phyloP scores from a whole-genome alignment of 2,797 vertebrate genomes.

The Salmo trutta region DNA sequence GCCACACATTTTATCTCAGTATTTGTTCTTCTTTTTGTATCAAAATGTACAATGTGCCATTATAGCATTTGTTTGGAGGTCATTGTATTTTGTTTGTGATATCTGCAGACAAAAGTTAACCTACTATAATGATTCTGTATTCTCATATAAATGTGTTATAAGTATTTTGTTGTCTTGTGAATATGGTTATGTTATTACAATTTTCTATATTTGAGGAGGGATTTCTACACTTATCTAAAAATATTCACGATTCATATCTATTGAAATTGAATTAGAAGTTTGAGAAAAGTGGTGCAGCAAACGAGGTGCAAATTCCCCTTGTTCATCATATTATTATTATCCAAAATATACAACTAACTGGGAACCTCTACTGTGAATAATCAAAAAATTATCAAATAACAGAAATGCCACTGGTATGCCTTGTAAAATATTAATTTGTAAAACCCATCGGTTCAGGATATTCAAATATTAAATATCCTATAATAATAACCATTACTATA shows the following conservation, averaged over 20 bases:
- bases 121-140: not conserved
- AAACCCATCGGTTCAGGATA: too few relatives aligned
- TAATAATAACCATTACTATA: conserved; percentile 8
- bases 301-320: not conserved
- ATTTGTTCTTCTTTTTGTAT: not conserved
- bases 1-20: not conserved
- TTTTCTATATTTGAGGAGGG: not conserved
- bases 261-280: not conserved
- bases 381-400: not conserved
- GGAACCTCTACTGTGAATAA: not conserved
- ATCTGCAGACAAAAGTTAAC: not conserved
- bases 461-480: conserved; percentile 5
- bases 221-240: not conserved
- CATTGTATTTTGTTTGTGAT: not conserved
- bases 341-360: not conserved
- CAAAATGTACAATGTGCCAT: not conserved
- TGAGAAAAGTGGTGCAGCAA: not conserved
- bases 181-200: not conserved
- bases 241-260: not conserved
- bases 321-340: not conserved
- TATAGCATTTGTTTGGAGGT: too few relatives aligned
- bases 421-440: not conserved
- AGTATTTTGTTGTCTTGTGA: not conserved
- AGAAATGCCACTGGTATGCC: not conserved
- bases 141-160: not conserved